Base-by-base conservation (phyloP, 2,113 vertebrate genomes). In the Nesogale talazaci region DNA sequence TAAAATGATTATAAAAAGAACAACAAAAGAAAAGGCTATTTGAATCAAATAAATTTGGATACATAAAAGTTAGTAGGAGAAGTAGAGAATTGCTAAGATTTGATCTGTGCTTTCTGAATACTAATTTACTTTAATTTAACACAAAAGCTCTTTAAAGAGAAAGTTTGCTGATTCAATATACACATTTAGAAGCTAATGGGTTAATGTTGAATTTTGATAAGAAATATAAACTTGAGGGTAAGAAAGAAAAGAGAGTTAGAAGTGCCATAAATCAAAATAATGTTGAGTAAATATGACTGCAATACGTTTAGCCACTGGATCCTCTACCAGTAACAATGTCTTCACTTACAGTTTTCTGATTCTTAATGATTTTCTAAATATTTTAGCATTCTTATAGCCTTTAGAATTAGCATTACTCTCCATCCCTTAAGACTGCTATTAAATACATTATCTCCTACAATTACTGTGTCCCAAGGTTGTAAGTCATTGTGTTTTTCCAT, bases 41-140 rank as follows among this genome's bases (percentile, higher is more conserved):
- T 88, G 93, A 97, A 94, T 96, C 86, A 94, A 67, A 94, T 90
- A 61, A 96, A 61, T 94, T 59, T 70, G 86, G 94, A 95, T 95
- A 97, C 97, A 96, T 89, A 96, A 89, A 94, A 78, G 63, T 92
- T 95, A 88, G 80, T 86, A 79, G 65, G 84, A 96, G 57, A 93
- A 90, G 72, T 93, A 83, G 40, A 95, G 27, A 22, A 84, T 78
- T 88, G 79, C 56, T 93, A 40, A 67, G 67, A 69, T 83, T 76
- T 89, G 42, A 79, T 83, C 25, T 38, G 15, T 84, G 38, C 52
- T 92, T 69, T 70, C 87, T 91, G 86, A 92, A 83, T 29, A 88
- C 86, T 72, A 38, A 56, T 88, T 65, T 65, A 89, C 90, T 95
- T 90, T 86, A 88, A 92, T 88, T 86, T 74, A 94, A 52, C 31